Evolutionary conservation across 1,140 invertebrate genomes (phyloP), one percentile per base, ranked within the genome.

Genomic region (Drosophila arawakana): DNA sequence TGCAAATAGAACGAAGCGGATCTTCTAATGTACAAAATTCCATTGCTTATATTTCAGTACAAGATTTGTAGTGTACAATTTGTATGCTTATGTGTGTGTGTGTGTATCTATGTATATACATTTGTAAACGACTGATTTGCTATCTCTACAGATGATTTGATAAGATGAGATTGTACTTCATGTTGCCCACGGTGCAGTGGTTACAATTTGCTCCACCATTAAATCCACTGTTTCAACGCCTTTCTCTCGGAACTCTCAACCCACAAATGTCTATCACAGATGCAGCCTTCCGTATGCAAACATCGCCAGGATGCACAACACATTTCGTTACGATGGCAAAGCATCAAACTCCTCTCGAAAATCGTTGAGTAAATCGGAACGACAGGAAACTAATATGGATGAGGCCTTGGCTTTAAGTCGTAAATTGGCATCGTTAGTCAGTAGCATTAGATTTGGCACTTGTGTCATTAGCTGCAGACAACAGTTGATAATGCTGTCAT

Each of bases 401-500:
- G 78, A 90, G n/a, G 88, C 81, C 1, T 78, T 83, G 1, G 79
- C 91, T 58, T 92, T 92, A 7, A 91, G 80, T 1, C 88, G 88
- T 11, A 92, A 58, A 78, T 92, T 92, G 11, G 44, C 59, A 49
- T 92, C 91, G 52, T 92, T 90, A 46, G 88, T 91, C 2, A 92
- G 60, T 7, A 92, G 73, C 41, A 90, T 79, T 34, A 90, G 49
- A 50, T 85, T 57, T 1, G 74, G 59, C 49, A 91, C 83, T 21
- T 90, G 62, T 0, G 66, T n/a, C 50, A 82, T 73, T 6, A 90
- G 46, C 70, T 92, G 91, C n/a, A 92, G 54, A 41, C 90, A 92
- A 62, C 91, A 91, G 58, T 92, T 91, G 0, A 92, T 50, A 18
- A 92, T 91, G 60, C 90, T 84, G 58, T 92, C 91, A 43, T 92